A percentile compares a stretch with the other conserved stretches of the same genome.
Conservation (phyloP, 2,888 invertebrate genomes). For the Perizoma flavofasciatum region DNA sequence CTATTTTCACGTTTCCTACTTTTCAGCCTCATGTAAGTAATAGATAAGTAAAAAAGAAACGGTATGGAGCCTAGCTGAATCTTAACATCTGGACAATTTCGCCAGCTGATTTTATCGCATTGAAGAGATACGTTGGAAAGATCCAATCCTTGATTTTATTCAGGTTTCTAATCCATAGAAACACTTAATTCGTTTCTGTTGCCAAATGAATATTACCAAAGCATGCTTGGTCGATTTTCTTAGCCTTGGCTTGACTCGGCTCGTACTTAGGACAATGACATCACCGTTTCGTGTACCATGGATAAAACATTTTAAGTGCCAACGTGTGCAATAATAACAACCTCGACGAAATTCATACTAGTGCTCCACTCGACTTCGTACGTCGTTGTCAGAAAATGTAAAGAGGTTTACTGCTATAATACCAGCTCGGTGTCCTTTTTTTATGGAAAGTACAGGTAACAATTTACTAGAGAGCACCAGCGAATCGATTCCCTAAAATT, state of each 20-base stretch:
- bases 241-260: conserved; percentile 33
- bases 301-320: conserved; percentile 42
- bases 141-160: no score
- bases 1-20: not conserved
- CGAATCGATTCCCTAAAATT: not conserved
- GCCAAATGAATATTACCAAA: conserved; percentile 22
- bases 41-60: no score
- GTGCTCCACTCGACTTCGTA: not conserved
- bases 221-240: conserved; percentile 23
- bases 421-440: no score
- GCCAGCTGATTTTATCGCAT: not conserved
- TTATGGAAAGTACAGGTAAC: not conserved
- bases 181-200: conserved; percentile 2
- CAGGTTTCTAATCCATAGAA: not conserved
- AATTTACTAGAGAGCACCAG: not conserved
- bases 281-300: conserved; percentile 44
- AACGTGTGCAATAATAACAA: conserved; percentile 17
- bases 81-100: no score
- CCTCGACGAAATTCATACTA: conserved; percentile 10
- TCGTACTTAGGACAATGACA: conserved; percentile 56
- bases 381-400: not conserved
- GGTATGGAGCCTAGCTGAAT: no score
- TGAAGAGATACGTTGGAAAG: not conserved
- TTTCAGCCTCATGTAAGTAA: not conserved
- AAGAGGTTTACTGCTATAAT: no score